A percentile compares a stretch with the other conserved stretches of the same genome.
Conservation (phyloP, 2,113 vertebrate genomes). For the Chionis minor region DNA sequence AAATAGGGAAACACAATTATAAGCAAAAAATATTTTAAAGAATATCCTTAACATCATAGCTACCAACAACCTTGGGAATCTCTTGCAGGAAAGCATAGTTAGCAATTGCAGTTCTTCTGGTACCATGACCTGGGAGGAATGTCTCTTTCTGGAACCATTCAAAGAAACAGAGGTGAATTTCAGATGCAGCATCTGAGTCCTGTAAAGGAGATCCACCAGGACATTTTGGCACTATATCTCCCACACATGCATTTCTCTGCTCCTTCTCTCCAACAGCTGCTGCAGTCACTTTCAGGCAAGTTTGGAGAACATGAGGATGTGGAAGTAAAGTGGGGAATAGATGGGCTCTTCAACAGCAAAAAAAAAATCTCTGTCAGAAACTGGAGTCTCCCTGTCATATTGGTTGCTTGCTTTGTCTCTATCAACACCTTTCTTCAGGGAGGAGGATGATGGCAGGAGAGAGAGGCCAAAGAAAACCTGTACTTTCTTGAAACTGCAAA, state of each 20-base stretch:
- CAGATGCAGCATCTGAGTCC: neutral
- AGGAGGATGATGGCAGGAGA: neutral
- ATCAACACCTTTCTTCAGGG: neutral
- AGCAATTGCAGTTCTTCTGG: neutral
- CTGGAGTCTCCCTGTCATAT: neutral
- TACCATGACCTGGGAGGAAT: slow-evolving; percentile 14
- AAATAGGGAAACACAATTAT: neutral
- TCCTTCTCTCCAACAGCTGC: neutral
- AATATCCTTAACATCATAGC: neutral
- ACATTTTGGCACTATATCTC: neutral
- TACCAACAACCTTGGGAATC: slow-evolving; percentile 13
- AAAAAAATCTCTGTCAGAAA: neutral
- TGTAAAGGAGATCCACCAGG: neutral
- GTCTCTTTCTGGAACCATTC: slow-evolving; percentile 14
- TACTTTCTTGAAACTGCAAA: neutral
- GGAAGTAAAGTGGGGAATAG: neutral
- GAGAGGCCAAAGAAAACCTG: neutral
- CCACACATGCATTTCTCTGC: neutral
- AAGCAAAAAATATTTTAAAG: neutral
- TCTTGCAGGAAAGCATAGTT: slow-evolving; percentile 32
- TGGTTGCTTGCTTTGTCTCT: neutral
- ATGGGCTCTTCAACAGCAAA: neutral
- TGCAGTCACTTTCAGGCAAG: slow-evolving; percentile 2
- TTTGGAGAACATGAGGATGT: neutral
- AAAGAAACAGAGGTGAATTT: slow-evolving; percentile 22